Base-by-base conservation (phyloP, 2,113 vertebrate genomes). In the Zosterops pallidus region DNA sequence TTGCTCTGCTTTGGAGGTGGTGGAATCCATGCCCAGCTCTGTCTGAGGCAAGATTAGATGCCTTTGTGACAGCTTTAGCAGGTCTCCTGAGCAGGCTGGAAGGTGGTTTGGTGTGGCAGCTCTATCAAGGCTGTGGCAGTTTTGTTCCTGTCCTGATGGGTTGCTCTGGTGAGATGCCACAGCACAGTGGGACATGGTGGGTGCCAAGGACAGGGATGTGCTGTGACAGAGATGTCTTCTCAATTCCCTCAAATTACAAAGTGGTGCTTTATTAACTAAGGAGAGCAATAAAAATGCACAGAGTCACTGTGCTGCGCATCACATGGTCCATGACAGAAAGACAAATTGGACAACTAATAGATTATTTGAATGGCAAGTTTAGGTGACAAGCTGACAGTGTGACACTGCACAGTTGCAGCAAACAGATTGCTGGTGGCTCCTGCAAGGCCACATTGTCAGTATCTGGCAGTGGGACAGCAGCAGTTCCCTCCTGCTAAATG, bases 301-400 rank as follows among this genome's bases (percentile, higher is more conserved):
- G 83, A 93, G 53, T 83, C 63, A 24, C 87, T 89, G 89, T 84
- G 79, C 81, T 83, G 64, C 91, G 55, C 59, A 70, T 94, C 85
- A 78, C 80, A 65, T 26, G 57, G 77, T 31, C 87, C 28, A 2
- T 59, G 93, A 79, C 89, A 91, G 91, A 87, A 94, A 93, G 86
- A 97, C 81, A 96, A 96, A 95, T 78, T 80, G 92, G 90, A 94
- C 93, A 92, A 68, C 83, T 89, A 88, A 83, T 63, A 77, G 86
- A 83, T 87, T 80, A 20, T 63, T 52, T 77, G 92, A 95, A 69
- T 78, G 93, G 90, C 79, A 92, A 77, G 93, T 57, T 56, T 21
- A 71, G 75, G 92, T 94, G 97, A 93, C 67, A 76, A 47, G 80
- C 76, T 96, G 97, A 89, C 95, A 94, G 64, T 0, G 3, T 82